phyloP scores from a whole-genome alignment of 2,113 vertebrate species.

The Ranitomeya imitator region DNA sequence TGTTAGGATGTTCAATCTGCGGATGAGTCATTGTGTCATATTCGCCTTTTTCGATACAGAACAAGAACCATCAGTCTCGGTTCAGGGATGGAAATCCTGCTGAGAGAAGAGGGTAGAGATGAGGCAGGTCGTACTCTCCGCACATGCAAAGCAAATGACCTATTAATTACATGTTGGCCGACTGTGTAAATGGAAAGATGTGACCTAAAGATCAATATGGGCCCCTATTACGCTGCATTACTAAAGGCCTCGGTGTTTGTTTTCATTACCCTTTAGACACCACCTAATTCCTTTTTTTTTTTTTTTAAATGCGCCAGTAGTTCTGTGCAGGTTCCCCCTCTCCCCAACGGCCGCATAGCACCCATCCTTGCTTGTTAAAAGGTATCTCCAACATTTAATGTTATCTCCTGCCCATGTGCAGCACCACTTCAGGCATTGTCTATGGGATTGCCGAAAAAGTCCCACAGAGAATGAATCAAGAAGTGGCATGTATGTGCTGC shows the following conservation, averaged over 20 bases:
- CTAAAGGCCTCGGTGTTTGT: not conserved
- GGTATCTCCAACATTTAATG: too few relatives aligned
- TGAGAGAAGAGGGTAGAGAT: not conserved
- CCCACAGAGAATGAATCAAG: too few relatives aligned
- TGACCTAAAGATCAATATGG: not conserved
- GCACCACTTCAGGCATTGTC: too few relatives aligned
- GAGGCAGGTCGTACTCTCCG: not conserved
- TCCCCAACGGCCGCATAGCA: not conserved
- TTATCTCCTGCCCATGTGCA: too few relatives aligned
- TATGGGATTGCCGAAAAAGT: too few relatives aligned
- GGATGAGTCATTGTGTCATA: slow-evolving; percentile 26
- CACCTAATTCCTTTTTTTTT: not conserved
- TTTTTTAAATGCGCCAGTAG: not conserved
- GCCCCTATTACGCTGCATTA: not conserved
- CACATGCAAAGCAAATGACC: not conserved
- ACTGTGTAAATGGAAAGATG: not conserved
- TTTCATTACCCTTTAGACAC: not conserved
- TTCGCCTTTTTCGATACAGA: not conserved
- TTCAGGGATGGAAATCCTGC: not conserved
- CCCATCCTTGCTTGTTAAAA: too few relatives aligned
- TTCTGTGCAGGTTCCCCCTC: not conserved
- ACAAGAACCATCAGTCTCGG: not conserved
- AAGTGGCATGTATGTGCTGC: too few relatives aligned
- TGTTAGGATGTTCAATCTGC: slow-evolving; percentile 7
- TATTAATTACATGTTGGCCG: not conserved